Percentiles rank a stretch among this genome's conserved stretches.
These are phyloP conservation scores for Catostylus mosaicus DNA, from an alignment of 30 jellyfish, hydroid and myxozoan genomes.

Conservation along the genomic window DNA sequence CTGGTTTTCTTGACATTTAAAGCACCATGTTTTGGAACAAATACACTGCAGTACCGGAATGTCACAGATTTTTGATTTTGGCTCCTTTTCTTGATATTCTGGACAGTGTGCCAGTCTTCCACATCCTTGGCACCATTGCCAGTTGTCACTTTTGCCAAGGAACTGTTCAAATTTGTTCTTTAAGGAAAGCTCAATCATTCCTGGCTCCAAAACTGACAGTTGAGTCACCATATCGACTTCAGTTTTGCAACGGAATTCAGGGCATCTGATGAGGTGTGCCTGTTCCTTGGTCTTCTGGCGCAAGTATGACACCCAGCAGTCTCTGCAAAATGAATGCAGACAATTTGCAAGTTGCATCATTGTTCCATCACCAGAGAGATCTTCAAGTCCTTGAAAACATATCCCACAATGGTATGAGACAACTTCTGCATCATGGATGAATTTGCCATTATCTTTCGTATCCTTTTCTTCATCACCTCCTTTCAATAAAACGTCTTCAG, in stretches of 20 bases:
- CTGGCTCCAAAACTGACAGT: background rate
- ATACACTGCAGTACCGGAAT: slow-evolving; percentile 22
- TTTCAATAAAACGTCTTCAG: background rate
- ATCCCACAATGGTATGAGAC: slow-evolving; percentile 1
- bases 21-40: slow-evolving; percentile 36
- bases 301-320: slow-evolving; percentile 40
- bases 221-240: slow-evolving; percentile 27
- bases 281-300: background rate
- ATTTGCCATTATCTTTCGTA: background rate
- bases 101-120: slow-evolving; percentile 15
- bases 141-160: background rate
- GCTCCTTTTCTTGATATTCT: background rate
- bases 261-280: slow-evolving; percentile 10
- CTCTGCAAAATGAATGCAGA: slow-evolving; percentile 44
- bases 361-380: background rate
- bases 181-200: background rate
- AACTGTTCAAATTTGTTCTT: slow-evolving; percentile 20
- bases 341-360: slow-evolving; percentile 11
- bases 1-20: slow-evolving; percentile 28
- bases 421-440: background rate
- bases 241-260: slow-evolving; percentile 24
- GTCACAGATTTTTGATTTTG: background rate
- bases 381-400: background rate
- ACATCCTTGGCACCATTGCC: slow-evolving; percentile 60
- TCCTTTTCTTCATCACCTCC: background rate